These are phyloP conservation scores for Helicoverpa assulta DNA, from an alignment of 2,888 invertebrate genomes.

Conservation along the genomic window DNA sequence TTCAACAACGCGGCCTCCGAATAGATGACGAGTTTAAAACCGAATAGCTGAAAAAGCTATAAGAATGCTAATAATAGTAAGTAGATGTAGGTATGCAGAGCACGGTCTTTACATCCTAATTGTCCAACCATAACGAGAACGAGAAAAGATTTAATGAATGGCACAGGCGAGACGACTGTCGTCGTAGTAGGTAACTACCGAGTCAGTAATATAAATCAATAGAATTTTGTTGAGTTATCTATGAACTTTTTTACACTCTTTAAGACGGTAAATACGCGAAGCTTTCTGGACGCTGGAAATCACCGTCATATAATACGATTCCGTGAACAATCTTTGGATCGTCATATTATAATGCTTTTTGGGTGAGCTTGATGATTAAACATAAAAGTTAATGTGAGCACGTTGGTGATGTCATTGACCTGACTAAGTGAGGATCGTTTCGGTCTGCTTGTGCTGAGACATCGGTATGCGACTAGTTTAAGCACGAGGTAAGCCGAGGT, in stretches of 20 bases:
- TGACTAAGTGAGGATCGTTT: slow-evolving; percentile 77
- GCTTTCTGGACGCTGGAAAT: slow-evolving; percentile 24
- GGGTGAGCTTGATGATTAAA: slow-evolving; percentile 67
- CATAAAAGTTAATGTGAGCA: slow-evolving; percentile 68
- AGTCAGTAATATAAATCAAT: slow-evolving; percentile 8
- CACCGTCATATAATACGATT: slow-evolving; percentile 41
- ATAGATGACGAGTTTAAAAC: slow-evolving; percentile 9
- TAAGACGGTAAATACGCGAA: slow-evolving; percentile 25
- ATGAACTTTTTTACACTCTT: background rate
- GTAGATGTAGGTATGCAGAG: slow-evolving; percentile 12
- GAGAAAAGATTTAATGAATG: slow-evolving; percentile 58
- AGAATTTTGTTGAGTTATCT: slow-evolving; percentile 13
- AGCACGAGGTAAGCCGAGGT: slow-evolving; percentile 68
- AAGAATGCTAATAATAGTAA: slow-evolving; percentile 27
- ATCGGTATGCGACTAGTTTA: slow-evolving; percentile 83
- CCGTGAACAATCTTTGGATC: slow-evolving; percentile 55
- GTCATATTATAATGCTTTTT: slow-evolving; percentile 56
- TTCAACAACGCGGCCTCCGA: background rate
- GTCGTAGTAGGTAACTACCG: slow-evolving; percentile 31
- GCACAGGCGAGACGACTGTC: slow-evolving; percentile 41
- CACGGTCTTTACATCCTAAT: slow-evolving; percentile 46
- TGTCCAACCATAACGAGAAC: slow-evolving; percentile 58
- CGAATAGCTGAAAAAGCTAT: slow-evolving; percentile 22
- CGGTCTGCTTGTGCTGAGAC: slow-evolving; percentile 85
- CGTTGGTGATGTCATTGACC: slow-evolving; percentile 82